Conservation (phyloP, 2,797 vertebrate genomes). For the Mus minutoides region DNA sequence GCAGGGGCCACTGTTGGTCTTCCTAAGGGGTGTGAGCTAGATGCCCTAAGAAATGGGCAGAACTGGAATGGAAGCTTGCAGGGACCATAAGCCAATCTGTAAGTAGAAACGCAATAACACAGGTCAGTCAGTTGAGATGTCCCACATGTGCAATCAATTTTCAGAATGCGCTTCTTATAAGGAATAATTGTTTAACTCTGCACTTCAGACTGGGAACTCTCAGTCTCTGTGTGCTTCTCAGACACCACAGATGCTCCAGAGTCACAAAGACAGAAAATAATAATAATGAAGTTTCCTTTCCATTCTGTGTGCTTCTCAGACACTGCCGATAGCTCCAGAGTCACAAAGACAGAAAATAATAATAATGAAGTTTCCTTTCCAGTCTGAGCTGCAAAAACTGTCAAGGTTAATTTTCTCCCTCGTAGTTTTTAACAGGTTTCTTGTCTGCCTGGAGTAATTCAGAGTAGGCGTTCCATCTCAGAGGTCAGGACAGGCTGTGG, state of each 20-base stretch:
- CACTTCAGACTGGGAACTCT: conserved; percentile 37
- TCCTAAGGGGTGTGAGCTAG: not conserved
- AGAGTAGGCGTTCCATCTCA: conserved; percentile 44
- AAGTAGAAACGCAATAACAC: conserved; percentile 26
- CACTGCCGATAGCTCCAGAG: conserved; percentile 32
- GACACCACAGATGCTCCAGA: conserved; percentile 30
- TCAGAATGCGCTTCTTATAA: conserved; percentile 63
- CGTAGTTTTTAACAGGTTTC: conserved; percentile 61
- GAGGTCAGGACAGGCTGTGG: conserved; percentile 67
- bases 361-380: not conserved
- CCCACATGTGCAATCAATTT: conserved; percentile 73
- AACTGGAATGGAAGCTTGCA: not conserved
- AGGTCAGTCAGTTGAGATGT: conserved; percentile 38
- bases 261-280: conserved; percentile 42
- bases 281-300: not conserved
- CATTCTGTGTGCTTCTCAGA: conserved; percentile 23
- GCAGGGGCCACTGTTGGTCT: not conserved
- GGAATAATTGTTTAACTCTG: conserved; percentile 58
- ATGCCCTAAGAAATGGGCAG: not conserved
- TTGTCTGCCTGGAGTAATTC: conserved; percentile 65
- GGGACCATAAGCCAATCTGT: conserved; percentile 1
- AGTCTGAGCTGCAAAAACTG: conserved; percentile 16
- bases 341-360: conserved; percentile 41
- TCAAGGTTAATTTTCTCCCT: conserved; percentile 19
- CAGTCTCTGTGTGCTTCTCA: not conserved